Percentiles rank a stretch among this genome's conserved stretches.
Evolutionary conservation across 1,140 invertebrate species (phyloP).

Genomic region (Heliothis virescens): DNA sequence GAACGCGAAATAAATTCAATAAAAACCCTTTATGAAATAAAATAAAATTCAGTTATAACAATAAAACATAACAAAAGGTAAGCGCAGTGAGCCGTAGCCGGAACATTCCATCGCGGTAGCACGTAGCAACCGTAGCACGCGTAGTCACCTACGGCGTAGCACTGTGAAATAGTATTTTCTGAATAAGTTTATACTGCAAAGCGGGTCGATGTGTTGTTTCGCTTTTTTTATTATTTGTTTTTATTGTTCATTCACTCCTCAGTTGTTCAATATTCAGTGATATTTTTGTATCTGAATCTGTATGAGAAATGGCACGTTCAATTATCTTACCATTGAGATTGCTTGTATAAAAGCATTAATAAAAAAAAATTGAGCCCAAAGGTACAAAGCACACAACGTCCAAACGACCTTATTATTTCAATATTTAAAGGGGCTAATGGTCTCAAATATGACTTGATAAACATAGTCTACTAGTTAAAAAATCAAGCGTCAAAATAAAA

Average conservation of each 20-base stretch:
- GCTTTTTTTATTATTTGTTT: not conserved
- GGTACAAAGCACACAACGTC: too few relatives aligned
- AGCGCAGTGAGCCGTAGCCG: slow-evolving; percentile 46
- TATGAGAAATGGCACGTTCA: too few relatives aligned
- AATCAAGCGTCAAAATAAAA: not conserved
- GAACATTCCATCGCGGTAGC: slow-evolving; percentile 41
- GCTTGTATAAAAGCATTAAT: too few relatives aligned
- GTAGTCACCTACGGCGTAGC: slow-evolving; percentile 42
- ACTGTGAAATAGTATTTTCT: slow-evolving; percentile 46
- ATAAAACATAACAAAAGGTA: slow-evolving; percentile 26
- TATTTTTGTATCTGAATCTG: too few relatives aligned
- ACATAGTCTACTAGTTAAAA: too few relatives aligned
- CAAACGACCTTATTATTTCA: too few relatives aligned
- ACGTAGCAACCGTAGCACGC: slow-evolving; percentile 46
- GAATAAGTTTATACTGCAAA: slow-evolving; percentile 23
- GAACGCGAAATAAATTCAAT: not conserved
- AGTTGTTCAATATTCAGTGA: too few relatives aligned
- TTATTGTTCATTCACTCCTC: not conserved
- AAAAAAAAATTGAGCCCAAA: too few relatives aligned
- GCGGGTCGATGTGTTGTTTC: slow-evolving; percentile 4
- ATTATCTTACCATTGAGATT: too few relatives aligned
- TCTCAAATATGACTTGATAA: too few relatives aligned
- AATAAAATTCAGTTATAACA: slow-evolving; percentile 1
- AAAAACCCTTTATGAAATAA: not conserved
- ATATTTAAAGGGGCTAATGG: too few relatives aligned